Conservation (phyloP, 2,888 invertebrate genomes). For the Trichogramma dendrolimi region DNA sequence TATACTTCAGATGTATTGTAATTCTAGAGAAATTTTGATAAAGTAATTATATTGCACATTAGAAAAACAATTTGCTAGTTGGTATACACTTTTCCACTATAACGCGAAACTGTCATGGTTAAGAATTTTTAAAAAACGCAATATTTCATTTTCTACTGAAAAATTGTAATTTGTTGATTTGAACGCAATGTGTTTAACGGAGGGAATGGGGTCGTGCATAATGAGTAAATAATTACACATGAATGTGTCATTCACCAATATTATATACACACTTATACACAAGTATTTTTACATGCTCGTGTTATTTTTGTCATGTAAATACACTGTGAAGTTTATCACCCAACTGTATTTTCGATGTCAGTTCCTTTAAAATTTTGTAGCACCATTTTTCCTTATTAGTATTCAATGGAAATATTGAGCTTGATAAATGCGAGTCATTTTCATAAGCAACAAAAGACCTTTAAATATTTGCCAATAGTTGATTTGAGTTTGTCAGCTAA, state of each 20-base stretch:
- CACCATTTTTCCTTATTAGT: slow-evolving; percentile 26
- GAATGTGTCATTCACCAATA: slow-evolving; percentile 29
- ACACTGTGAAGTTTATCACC: slow-evolving; percentile 29
- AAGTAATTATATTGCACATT: slow-evolving; percentile 16
- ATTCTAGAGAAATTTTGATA: slow-evolving; percentile 3
- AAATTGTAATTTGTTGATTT: slow-evolving; percentile 16
- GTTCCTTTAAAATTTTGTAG: slow-evolving; percentile 29
- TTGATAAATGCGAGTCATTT: not conserved
- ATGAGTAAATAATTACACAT: slow-evolving; percentile 24
- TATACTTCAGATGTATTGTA: slow-evolving; percentile 20
- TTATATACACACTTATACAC: slow-evolving; percentile 25
- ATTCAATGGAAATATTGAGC: slow-evolving; percentile 17
- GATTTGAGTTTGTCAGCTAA: not conserved
- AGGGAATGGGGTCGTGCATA: slow-evolving; percentile 9
- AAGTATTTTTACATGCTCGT: slow-evolving; percentile 27
- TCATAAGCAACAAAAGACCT: not conserved
- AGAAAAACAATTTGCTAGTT: not conserved
- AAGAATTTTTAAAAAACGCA: slow-evolving; percentile 23
- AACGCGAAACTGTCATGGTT: slow-evolving; percentile 27
- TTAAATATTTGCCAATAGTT: not conserved
- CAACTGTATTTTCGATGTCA: slow-evolving; percentile 30
- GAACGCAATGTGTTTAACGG: slow-evolving; percentile 10
- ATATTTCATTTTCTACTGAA: slow-evolving; percentile 19
- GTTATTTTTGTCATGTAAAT: slow-evolving; percentile 31
- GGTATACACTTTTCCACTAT: too few relatives aligned